These are phyloP conservation scores for Caiman crocodilus DNA, from an alignment of 2,797 vertebrate species.

Conservation along the genomic window DNA sequence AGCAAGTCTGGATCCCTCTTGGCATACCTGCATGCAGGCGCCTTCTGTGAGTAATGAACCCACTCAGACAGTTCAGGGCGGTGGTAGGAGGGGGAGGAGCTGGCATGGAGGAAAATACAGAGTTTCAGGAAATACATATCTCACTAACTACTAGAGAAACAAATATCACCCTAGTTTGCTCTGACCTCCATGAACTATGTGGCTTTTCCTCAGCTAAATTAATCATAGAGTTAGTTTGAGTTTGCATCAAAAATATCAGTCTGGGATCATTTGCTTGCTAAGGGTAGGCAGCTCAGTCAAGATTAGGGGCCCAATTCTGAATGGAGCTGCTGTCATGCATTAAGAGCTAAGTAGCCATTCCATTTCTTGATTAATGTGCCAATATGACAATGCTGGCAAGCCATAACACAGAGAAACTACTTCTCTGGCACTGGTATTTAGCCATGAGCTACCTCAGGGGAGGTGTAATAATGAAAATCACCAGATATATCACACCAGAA, in stretches of 20 bases:
- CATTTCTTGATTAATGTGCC: slow-evolving; percentile 28
- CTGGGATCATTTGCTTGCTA: slow-evolving; percentile 66
- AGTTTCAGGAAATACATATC: slow-evolving; percentile 62
- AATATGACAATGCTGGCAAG: slow-evolving; percentile 44
- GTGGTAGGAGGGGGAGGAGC: neutral
- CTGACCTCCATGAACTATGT: slow-evolving; percentile 70
- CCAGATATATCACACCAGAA: slow-evolving; percentile 41
- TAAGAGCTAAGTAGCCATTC: slow-evolving; percentile 34
- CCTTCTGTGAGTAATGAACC: neutral
- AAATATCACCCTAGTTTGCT: slow-evolving; percentile 71
- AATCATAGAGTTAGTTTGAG: slow-evolving; percentile 66
- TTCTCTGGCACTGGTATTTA: slow-evolving; percentile 44
- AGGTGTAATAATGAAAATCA: slow-evolving; percentile 37
- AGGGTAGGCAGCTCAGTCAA: slow-evolving; percentile 57
- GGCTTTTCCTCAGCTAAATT: slow-evolving; percentile 61
- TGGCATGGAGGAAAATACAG: slow-evolving; percentile 8
- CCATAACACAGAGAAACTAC: slow-evolving; percentile 37
- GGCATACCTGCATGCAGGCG: neutral
- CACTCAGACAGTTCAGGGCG: neutral
- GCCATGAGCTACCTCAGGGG: slow-evolving; percentile 39
- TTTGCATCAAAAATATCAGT: slow-evolving; percentile 75
- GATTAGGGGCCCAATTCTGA: slow-evolving; percentile 64
- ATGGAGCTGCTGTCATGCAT: slow-evolving; percentile 58
- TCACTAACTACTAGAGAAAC: slow-evolving; percentile 64
- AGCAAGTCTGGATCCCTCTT: neutral